A percentile compares a stretch with the other conserved stretches of the same genome.
Evolutionary conservation across 2,113 vertebrate genomes (phyloP).

Genomic region (Vimba vimba): DNA sequence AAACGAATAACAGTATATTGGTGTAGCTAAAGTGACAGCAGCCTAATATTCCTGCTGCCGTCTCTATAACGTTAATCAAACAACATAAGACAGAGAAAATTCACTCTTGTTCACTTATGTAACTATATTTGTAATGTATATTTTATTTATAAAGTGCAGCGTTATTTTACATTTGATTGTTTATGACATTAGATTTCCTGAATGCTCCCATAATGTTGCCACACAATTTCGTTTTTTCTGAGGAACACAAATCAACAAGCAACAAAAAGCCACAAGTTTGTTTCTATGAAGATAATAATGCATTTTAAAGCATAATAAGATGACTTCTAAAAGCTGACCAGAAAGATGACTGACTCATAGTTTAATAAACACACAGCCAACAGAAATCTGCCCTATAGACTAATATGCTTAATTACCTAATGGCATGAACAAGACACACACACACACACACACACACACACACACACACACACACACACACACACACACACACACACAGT

Average conservation of each 20-base stretch:
- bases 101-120: too few relatives aligned
- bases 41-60: too few relatives aligned
- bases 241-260: neutral
- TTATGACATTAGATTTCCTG: neutral
- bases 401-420: slow-evolving; percentile 7
- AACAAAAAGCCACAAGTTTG: neutral
- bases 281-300: neutral
- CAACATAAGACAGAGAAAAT: too few relatives aligned
- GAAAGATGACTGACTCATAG: slow-evolving; percentile 6
- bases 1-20: too few relatives aligned
- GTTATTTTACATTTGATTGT: neutral
- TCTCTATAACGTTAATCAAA: too few relatives aligned
- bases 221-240: neutral
- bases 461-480: neutral
- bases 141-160: too few relatives aligned
- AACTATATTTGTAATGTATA: too few relatives aligned
- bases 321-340: neutral
- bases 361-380: neutral
- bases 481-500: neutral
- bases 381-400: neutral
- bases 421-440: neutral
- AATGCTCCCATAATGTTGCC: neutral
- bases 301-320: slow-evolving; percentile 5
- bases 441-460: neutral
- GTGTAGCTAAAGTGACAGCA: too few relatives aligned